Conservation (phyloP, 1,140 invertebrate species). For the Apis florea region DNA sequence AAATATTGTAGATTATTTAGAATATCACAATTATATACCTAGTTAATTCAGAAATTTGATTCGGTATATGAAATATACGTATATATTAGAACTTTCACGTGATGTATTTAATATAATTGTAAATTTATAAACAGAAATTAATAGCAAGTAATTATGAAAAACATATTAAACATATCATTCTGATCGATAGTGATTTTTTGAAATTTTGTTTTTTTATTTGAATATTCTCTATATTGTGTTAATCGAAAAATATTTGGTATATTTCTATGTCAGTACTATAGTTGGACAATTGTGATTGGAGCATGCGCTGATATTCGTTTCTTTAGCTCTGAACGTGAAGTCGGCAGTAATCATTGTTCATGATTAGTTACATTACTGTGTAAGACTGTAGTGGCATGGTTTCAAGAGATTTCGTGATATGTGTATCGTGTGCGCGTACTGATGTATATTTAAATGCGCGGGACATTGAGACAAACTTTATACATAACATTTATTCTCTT, state of each 20-base stretch:
- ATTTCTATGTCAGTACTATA: constrained; percentile 41
- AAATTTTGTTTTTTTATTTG: background rate
- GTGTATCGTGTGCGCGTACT: constrained; percentile 32
- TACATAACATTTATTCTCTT: constrained; percentile 13
- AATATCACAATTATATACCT: constrained; percentile 1
- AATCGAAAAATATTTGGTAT: constrained; percentile 18
- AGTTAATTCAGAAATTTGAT: constrained; percentile 6
- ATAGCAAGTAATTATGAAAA: background rate
- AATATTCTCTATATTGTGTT: constrained; percentile 1
- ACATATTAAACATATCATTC: background rate
- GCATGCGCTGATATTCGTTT: constrained; percentile 51
- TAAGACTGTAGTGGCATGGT: constrained; percentile 51
- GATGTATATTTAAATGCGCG: constrained; percentile 35
- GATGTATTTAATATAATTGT: background rate
- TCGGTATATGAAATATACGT: background rate
- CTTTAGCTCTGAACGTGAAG: constrained; percentile 36
- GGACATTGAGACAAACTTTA: constrained; percentile 4
- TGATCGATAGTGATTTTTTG: background rate
- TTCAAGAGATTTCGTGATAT: constrained; percentile 4
- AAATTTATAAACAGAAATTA: background rate
- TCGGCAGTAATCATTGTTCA: constrained; percentile 49
- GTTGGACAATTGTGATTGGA: constrained; percentile 41
- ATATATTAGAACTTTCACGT: background rate
- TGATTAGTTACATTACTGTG: constrained; percentile 60
- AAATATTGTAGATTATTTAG: constrained; percentile 27